Base-by-base conservation (phyloP, 2,888 invertebrate genomes). In the Limnephilus auricula region DNA sequence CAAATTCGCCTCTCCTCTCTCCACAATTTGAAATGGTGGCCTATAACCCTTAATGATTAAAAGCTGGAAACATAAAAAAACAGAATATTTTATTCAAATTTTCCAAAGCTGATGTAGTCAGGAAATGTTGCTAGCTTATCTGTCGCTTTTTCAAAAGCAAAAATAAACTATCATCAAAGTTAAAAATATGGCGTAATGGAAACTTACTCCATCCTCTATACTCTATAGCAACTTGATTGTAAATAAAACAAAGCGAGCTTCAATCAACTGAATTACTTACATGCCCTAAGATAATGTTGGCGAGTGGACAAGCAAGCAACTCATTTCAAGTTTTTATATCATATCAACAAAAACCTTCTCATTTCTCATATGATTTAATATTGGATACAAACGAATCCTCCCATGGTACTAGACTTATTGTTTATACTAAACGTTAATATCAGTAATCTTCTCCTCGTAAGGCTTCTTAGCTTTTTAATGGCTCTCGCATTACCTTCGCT, bases 391-490 rank as follows among this genome's bases (percentile, higher is more conserved):
- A n/a, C 25, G 2, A n/a, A 5, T 65, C 25, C n/a, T 65, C 65
- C 25, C 65, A n/a, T 65, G 25, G 25, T 6, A 65, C 25, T 65
- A 65, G 9, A 25, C 6, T 65, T n/a, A 65, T n/a, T 65, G 65
- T 65, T 65, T 65, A 65, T 65, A 65, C 65, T 6, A 40, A 65
- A 65, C 25, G n/a, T 65, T 65, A 65, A 65, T 65, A 65, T n/a
- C 65, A 65, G 65, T 65, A 65, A 65, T 65, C 65, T 65, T n/a
- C 65, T 65, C 65, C 25, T 65, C 65, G 65, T n/a, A 65, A 65
- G 65, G 65, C 65, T 65, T 65, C 65, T 65, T 65, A 65, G 65
- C 65, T 65, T 65, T 65, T 65, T 65, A 65, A 65, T 65, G 65
- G 65, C 65, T 65, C 65, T 65, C 65, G 25, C 65, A 65, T 65